These are phyloP conservation scores for Alethe castanea DNA, from an alignment of 2,113 vertebrate species.

Conservation along the genomic window DNA sequence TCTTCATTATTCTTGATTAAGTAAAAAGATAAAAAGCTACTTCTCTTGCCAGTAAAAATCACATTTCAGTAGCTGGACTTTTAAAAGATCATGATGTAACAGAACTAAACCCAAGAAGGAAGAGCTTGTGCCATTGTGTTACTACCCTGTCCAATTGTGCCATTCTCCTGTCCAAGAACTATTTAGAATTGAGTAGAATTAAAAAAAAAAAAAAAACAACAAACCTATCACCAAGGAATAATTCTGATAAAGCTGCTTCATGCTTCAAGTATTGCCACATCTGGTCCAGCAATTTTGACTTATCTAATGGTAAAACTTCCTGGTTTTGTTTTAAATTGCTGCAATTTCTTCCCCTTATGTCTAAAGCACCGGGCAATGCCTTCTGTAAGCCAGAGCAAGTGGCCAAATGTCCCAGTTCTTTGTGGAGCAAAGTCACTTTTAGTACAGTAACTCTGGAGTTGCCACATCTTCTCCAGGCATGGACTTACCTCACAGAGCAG, in stretches of 20 bases:
- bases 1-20: background rate
- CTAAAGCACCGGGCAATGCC: background rate
- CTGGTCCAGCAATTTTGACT: background rate
- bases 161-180: background rate
- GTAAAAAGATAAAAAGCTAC: background rate
- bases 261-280: background rate
- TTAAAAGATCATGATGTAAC: background rate
- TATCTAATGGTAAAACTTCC: background rate
- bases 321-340: conserved; percentile 4
- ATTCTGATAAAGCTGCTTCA: background rate
- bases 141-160: background rate
- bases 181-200: background rate
- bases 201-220: background rate
- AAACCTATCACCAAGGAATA: background rate
- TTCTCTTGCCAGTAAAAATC: background rate
- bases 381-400: background rate
- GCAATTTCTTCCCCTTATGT: background rate
- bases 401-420: background rate
- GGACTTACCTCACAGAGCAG: background rate
- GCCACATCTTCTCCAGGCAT: background rate
- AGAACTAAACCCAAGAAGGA: background rate
- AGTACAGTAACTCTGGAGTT: background rate
- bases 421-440: background rate
- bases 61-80: background rate
- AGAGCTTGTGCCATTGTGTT: background rate